Conservation (phyloP, 2,113 vertebrate species). For the Aleadryas rufinucha region DNA sequence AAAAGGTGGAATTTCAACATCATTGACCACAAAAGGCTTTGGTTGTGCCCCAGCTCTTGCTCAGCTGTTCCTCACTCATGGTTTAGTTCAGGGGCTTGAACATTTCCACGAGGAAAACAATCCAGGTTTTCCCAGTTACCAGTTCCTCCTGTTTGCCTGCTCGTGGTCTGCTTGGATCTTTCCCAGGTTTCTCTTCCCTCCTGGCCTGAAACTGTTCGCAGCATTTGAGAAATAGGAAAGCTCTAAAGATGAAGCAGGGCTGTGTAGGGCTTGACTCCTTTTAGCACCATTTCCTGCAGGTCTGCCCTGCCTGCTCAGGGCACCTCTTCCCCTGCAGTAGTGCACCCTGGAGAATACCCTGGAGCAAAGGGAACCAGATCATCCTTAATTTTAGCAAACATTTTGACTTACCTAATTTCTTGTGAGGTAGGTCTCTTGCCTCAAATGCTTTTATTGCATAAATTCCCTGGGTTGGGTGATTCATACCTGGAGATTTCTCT, state of each 20-base stretch:
- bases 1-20: not conserved
- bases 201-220: not conserved
- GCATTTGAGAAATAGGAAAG: not conserved
- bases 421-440: not conserved
- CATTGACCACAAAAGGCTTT: not conserved
- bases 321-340: not conserved
- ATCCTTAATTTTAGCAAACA: not conserved
- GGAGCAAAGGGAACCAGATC: not conserved
- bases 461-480: constrained; percentile 7
- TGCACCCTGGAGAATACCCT: not conserved
- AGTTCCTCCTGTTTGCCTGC: not conserved
- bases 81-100: not conserved
- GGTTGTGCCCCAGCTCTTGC: not conserved
- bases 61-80: not conserved
- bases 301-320: not conserved
- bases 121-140: not conserved
- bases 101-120: not conserved
- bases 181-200: not conserved
- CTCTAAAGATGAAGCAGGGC: not conserved
- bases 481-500: constrained; percentile 52
- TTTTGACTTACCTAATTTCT: not conserved
- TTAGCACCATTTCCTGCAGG: not conserved
- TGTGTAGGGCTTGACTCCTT: not conserved
- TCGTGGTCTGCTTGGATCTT: not conserved
- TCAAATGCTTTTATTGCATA: constrained; percentile 47